Conservation (phyloP, 2,888 invertebrate species). For the Gnatocerus cornutus region DNA sequence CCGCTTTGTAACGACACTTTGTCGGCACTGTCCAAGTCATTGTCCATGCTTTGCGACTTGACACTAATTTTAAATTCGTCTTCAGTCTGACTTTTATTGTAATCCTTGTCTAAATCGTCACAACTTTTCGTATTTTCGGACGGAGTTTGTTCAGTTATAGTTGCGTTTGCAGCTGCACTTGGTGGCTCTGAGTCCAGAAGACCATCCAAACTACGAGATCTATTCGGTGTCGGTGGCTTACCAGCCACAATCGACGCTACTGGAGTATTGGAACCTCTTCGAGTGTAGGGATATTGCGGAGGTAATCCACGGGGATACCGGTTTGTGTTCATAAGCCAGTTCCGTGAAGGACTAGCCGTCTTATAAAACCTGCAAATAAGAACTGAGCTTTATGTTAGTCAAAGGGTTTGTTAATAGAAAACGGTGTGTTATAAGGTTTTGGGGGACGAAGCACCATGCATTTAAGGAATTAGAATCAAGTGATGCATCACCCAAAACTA, state of each 20-base stretch:
- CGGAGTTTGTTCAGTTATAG: slow-evolving; percentile 62
- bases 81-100: slow-evolving; percentile 61
- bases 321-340: slow-evolving; percentile 73
- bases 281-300: slow-evolving; percentile 67
- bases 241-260: slow-evolving; percentile 63
- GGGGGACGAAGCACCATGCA: slow-evolving; percentile 14
- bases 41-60: slow-evolving; percentile 54
- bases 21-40: slow-evolving; percentile 60
- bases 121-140: slow-evolving; percentile 66
- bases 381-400: slow-evolving; percentile 55
- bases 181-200: slow-evolving; percentile 71
- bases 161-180: slow-evolving; percentile 54
- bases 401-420: slow-evolving; percentile 54
- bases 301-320: slow-evolving; percentile 64
- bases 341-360: slow-evolving; percentile 78
- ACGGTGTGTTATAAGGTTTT: slow-evolving; percentile 23
- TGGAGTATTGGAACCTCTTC: slow-evolving; percentile 70
- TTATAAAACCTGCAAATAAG: slow-evolving; percentile 76
- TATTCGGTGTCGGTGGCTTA: slow-evolving; percentile 67
- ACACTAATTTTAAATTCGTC: slow-evolving; percentile 56
- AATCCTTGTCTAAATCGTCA: slow-evolving; percentile 63
- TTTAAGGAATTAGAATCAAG: not conserved
- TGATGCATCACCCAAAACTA: slow-evolving; percentile 25
- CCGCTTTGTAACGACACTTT: slow-evolving; percentile 75
- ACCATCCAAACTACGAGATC: slow-evolving; percentile 79